Percentiles rank a stretch among this genome's conserved stretches.
Evolutionary conservation across 1,140 invertebrate genomes (phyloP).

Genomic region (Temnothorax curvispinosus): DNA sequence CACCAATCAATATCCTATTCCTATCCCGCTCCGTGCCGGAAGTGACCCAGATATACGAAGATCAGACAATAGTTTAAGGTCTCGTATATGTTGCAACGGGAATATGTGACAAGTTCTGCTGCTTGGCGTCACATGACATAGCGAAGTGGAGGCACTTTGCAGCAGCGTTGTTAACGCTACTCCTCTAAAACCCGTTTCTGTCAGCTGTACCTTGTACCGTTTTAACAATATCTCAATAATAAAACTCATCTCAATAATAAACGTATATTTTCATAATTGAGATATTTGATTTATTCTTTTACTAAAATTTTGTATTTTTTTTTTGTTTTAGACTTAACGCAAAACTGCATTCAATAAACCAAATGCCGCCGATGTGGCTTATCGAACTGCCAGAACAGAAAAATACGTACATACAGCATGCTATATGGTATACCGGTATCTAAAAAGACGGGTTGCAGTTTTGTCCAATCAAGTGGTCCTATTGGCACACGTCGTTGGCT

Average conservation of each 20-base stretch:
- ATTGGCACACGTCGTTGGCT: conserved; percentile 57
- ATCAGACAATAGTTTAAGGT: conserved; percentile 46
- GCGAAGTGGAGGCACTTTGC: conserved; percentile 18
- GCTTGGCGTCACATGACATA: conserved; percentile 18
- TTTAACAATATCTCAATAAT: background rate
- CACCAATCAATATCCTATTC: conserved; percentile 54
- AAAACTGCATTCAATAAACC: background rate
- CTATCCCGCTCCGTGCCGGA: conserved; percentile 37
- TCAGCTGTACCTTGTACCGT: background rate
- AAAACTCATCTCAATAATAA: background rate
- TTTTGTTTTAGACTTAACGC: background rate
- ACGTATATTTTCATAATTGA: background rate
- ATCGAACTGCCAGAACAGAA: conserved; percentile 14
- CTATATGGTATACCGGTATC: background rate
- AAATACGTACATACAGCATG: conserved; percentile 26
- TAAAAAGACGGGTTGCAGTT: conserved; percentile 53
- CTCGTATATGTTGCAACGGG: conserved; percentile 20
- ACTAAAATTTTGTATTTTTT: background rate
- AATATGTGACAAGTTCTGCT: conserved; percentile 45
- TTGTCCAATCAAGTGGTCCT: conserved; percentile 56
- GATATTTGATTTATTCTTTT: background rate
- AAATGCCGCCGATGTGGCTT: conserved; percentile 18
- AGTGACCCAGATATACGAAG: conserved; percentile 49
- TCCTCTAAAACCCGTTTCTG: background rate
- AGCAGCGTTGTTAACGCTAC: background rate